Base-by-base conservation (phyloP, 2,888 invertebrate genomes). In the Timema cristinae region DNA sequence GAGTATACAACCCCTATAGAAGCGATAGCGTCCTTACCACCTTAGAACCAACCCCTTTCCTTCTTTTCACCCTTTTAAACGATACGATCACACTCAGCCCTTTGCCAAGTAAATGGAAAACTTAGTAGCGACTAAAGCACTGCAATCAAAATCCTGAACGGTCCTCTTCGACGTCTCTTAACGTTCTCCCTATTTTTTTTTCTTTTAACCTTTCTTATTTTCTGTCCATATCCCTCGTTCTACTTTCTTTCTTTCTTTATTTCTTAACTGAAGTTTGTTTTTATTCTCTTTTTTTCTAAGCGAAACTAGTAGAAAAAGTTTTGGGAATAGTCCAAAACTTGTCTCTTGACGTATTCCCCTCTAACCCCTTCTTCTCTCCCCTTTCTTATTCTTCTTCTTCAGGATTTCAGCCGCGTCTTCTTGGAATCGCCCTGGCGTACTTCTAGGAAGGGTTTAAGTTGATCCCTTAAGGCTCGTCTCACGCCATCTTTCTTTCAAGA, bases 21-120 rank as follows among this genome's bases (percentile, higher is more conserved):
- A 32, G 4, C 32, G 32, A 32, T 32, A 32, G 32, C 32, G 32
- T 32, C 32, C 32, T 32, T 32, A 32, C 32, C 32, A 32, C 32
- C 32, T 32, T 32, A 32, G 32, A 32, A 32, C 32, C 32, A 32
- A 32, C 32, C 32, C 32, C 32, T 32, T 32, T 32, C 47, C 16
- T 6, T 47, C 32, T 16, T n/a, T 63, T 63, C 32, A 32, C 13
- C 9, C 47, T 63, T 32, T 48, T 48, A 13, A 63, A 63, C 47
- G 63, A 63, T 47, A 63, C 63, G 6, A 47, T 63, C 63, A 32
- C 32, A 16, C 47, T 47, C 32, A 32, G 63, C 11, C 32, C 63
- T 63, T 63, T 13, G 63, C 10, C 63, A 48, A 13, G 63, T 63
- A 63, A 63, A 63, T 63, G 63, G 63, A 63, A 63, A 63, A 63